Percentiles rank a stretch among this genome's conserved stretches.
These are phyloP conservation scores for Neomonachus schauinslandi DNA, from an alignment of 2,113 vertebrate species.

Conservation along the genomic window DNA sequence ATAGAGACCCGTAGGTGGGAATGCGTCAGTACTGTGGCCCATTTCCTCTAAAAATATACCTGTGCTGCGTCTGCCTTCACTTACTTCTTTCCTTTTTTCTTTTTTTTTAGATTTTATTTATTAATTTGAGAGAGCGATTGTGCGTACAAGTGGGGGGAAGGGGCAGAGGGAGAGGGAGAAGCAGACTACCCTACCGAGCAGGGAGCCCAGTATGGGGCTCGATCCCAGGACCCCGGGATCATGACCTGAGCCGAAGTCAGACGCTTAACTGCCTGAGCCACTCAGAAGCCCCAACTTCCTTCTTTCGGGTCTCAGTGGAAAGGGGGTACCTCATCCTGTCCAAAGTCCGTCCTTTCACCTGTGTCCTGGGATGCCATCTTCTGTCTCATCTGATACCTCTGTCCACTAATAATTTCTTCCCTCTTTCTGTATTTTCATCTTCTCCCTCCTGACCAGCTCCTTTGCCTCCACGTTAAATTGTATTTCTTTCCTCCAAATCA, in stretches of 20 bases:
- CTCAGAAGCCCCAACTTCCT: neutral
- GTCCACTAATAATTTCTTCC: neutral
- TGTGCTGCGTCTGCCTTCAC: neutral
- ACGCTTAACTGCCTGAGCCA: neutral
- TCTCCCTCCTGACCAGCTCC: neutral
- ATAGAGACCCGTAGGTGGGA: neutral
- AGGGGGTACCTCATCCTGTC: neutral
- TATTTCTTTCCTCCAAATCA: slow-evolving; percentile 7
- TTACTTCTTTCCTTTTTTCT: neutral
- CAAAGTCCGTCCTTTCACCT: neutral
- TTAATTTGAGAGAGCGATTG: neutral
- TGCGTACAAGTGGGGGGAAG: neutral
- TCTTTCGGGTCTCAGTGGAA: neutral
- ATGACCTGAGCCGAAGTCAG: neutral
- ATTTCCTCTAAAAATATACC: neutral
- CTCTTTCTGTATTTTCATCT: neutral
- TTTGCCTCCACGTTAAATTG: neutral
- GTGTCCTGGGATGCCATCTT: neutral
- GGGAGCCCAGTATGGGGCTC: neutral
- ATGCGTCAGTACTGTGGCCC: neutral
- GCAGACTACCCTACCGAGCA: neutral
- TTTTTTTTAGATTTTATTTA: neutral
- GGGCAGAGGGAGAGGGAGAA: neutral
- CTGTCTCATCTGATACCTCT: neutral
- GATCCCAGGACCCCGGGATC: neutral